A percentile compares a stretch with the other conserved stretches of the same genome.
Evolutionary conservation across 2,888 invertebrate species (phyloP).

Genomic region (Cantharis lateralis): DNA sequence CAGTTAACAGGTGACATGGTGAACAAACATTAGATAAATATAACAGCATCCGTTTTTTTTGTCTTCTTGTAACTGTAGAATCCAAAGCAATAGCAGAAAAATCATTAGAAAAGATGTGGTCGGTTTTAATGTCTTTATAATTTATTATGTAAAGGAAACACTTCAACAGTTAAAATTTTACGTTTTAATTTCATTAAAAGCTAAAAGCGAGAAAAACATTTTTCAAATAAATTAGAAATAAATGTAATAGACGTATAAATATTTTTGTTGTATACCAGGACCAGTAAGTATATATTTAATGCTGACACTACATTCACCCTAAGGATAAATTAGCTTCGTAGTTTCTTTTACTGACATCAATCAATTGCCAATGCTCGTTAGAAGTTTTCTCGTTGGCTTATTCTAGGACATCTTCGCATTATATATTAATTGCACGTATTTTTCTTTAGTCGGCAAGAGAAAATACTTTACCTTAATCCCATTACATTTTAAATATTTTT

Average conservation of each 20-base stretch:
- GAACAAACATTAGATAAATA: constrained; percentile 35
- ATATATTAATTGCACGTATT: constrained; percentile 5
- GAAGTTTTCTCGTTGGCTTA: constrained; percentile 4
- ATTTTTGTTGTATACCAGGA: not conserved
- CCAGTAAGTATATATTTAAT: not conserved
- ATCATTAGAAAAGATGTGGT: not conserved
- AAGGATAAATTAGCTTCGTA: constrained; percentile 4
- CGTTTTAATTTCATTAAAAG: not conserved
- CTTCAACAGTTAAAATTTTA: not conserved
- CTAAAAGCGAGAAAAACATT: not conserved
- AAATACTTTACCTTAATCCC: constrained; percentile 1
- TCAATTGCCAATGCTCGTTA: constrained; percentile 4
- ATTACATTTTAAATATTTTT: not conserved
- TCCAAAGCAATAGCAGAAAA: not conserved
- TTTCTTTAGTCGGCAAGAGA: not conserved
- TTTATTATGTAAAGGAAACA: not conserved
- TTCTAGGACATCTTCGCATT: not conserved
- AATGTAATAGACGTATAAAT: not conserved
- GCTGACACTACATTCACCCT: constrained; percentile 2
- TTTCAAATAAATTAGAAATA: not conserved
- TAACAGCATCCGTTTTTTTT: constrained; percentile 28
- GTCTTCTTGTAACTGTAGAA: not conserved
- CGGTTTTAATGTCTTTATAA: not conserved
- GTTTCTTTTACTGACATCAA: constrained; percentile 4
- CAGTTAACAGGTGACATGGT: constrained; percentile 36